Conservation (phyloP, 2,888 invertebrate genomes). For the Mimachlamys varia region DNA sequence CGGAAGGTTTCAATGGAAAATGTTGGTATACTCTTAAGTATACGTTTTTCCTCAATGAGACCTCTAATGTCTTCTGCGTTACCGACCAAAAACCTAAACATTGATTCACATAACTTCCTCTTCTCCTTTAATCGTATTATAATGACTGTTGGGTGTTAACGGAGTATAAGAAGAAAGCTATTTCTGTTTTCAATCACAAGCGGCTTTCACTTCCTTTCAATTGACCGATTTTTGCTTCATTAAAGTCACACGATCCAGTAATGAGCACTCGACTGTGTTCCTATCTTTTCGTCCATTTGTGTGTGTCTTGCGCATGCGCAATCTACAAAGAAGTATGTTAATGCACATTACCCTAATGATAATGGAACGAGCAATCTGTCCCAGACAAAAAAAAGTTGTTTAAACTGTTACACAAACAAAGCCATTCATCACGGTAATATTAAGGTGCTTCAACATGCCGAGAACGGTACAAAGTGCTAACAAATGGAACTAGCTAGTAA, state of each 20-base stretch:
- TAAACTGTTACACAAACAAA: neutral
- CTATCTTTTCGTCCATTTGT: neutral
- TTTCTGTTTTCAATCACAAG: neutral
- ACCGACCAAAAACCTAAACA: too few species aligned
- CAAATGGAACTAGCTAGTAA: neutral
- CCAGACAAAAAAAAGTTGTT: neutral
- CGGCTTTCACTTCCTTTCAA: neutral
- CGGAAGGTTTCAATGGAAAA: too few species aligned
- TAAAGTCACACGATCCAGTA: neutral
- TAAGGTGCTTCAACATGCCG: neutral
- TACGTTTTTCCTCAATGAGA: too few species aligned
- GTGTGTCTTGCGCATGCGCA: neutral
- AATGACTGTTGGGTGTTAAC: neutral
- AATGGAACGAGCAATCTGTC: neutral
- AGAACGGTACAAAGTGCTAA: neutral
- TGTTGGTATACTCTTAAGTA: too few species aligned
- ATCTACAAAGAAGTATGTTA: neutral
- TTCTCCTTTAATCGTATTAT: neutral
- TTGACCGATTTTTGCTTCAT: constrained; percentile 17
- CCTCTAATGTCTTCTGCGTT: too few species aligned
- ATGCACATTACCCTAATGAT: constrained; percentile 12
- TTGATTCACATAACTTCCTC: neutral
- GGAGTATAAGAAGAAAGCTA: neutral
- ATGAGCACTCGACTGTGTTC: neutral
- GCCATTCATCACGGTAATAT: neutral